Evolutionary conservation across 1,140 invertebrate genomes (phyloP).

Genomic region (Musca domestica): DNA sequence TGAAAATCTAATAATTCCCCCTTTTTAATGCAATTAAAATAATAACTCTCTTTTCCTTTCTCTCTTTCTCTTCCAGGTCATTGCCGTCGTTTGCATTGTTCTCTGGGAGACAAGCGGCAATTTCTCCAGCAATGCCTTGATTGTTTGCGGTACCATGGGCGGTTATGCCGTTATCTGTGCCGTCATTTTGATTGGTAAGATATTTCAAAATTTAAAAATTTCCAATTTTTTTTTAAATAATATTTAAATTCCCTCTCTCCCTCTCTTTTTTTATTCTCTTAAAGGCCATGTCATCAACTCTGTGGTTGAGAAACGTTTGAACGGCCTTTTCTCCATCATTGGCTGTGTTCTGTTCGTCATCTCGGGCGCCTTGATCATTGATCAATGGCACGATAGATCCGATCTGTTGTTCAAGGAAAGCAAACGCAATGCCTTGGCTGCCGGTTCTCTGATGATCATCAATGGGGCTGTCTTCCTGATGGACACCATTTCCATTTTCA

Average conservation of each 20-base stretch:
- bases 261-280: too few species aligned
- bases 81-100: slow-evolving; percentile 47
- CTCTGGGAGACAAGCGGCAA: slow-evolving; percentile 36
- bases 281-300: slow-evolving; percentile 60
- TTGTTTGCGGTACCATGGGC: slow-evolving; percentile 58
- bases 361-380: slow-evolving; percentile 66
- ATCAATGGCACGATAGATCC: slow-evolving; percentile 44
- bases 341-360: slow-evolving; percentile 70
- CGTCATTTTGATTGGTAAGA: slow-evolving; percentile 60
- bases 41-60: not conserved
- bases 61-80: slow-evolving; percentile 32
- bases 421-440: slow-evolving; percentile 65
- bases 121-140: slow-evolving; percentile 33
- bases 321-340: slow-evolving; percentile 55
- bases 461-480: slow-evolving; percentile 68
- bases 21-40: too few species aligned
- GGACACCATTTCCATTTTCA: slow-evolving; percentile 67
- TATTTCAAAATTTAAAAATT: slow-evolving; percentile 32
- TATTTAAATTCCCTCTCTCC: not conserved
- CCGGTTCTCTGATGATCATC: slow-evolving; percentile 69
- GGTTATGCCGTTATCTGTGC: slow-evolving; percentile 64
- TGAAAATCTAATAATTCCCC: too few species aligned
- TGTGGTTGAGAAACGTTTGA: slow-evolving; percentile 53
- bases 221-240: not conserved
- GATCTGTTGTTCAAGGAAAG: slow-evolving; percentile 41